These are phyloP conservation scores for Drymodes brunneopygia DNA, from an alignment of 2,113 vertebrate species.

Conservation along the genomic window DNA sequence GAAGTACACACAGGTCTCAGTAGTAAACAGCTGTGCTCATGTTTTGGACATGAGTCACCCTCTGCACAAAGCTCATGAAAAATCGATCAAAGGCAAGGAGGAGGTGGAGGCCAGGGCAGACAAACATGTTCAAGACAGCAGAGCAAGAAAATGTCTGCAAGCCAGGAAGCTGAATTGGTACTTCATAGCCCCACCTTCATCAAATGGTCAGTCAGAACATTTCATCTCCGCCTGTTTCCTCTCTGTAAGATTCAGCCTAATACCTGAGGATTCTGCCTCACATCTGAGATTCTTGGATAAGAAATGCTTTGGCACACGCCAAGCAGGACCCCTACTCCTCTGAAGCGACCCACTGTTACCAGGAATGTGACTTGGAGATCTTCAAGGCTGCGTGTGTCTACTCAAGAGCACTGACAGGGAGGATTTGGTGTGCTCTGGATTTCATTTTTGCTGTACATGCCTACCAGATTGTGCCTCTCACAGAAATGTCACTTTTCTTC, in stretches of 20 bases:
- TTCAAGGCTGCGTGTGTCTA: neutral
- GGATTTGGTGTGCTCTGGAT: neutral
- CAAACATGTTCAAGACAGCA: neutral
- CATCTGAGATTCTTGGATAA: neutral
- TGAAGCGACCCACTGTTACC: neutral
- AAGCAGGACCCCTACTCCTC: neutral
- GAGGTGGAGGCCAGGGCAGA: neutral
- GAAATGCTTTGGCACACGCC: neutral
- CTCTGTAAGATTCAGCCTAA: neutral
- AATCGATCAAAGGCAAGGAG: neutral
- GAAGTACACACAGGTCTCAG: neutral
- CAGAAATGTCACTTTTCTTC: neutral
- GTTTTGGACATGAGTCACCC: neutral
- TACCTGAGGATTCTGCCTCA: neutral
- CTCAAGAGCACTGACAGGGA: neutral
- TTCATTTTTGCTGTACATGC: neutral
- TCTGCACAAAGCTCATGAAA: constrained; percentile 8
- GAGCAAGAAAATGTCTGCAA: neutral
- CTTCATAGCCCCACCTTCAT: neutral
- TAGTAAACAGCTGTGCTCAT: neutral
- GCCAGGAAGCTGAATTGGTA: neutral
- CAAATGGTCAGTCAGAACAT: neutral
- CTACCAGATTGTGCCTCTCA: neutral
- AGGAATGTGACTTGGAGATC: neutral
- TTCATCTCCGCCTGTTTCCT: neutral